Base-by-base conservation (phyloP, 2,797 vertebrate genomes). In the Rousettus madagascariensis region DNA sequence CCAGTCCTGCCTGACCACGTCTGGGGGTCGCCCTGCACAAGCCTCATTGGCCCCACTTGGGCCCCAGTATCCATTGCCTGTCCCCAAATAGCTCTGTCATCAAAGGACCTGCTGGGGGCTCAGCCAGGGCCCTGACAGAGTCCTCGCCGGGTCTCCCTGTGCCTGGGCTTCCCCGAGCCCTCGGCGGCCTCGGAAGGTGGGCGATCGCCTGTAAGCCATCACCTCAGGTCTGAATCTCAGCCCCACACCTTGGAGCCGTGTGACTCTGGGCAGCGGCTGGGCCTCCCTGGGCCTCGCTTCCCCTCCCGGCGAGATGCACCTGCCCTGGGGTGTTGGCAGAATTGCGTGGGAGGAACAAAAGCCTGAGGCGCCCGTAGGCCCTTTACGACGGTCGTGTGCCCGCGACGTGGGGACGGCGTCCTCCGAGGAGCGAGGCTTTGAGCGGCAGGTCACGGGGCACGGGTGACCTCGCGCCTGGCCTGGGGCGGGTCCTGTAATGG, bases 371-470 rank as follows among this genome's bases (percentile, higher is more conserved):
- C 43, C 20, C 72, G 22, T 2, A 59, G n/a, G n/a, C 53, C 84
- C 19, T 5, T 26, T 0, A 1, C 2, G 20, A 2, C 0, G 16
- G 17, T 16, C 7, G 2, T 2, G 0, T 3, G 36, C 33, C 38
- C 33, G 0, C 1, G 10, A 7, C 4, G 8, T 2, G 24, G 79
- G 51, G n/a, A 55, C 28, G 7, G 43, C 1, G 49, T 19, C 17
- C 8, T 26, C 24, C 8, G 5, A 17, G n/a, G 75, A 46, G 66
- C 1, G 2, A 0, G 22, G 36, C 33, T 11, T 19, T 28, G 43
- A 41, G 69, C 8, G 0, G 3, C 0, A 5, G 0, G 4, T 0
- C 4, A 16, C 0, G 22, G 46, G 57, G 17, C 6, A 4, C 0
- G 24, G 0, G 24, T 2, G 49, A 22, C 46, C 22, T 17, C 0